Percentiles rank a stretch among this genome's conserved stretches.
These are phyloP conservation scores for Bubo bubo DNA, from an alignment of 2,113 vertebrate genomes.

Conservation along the genomic window DNA sequence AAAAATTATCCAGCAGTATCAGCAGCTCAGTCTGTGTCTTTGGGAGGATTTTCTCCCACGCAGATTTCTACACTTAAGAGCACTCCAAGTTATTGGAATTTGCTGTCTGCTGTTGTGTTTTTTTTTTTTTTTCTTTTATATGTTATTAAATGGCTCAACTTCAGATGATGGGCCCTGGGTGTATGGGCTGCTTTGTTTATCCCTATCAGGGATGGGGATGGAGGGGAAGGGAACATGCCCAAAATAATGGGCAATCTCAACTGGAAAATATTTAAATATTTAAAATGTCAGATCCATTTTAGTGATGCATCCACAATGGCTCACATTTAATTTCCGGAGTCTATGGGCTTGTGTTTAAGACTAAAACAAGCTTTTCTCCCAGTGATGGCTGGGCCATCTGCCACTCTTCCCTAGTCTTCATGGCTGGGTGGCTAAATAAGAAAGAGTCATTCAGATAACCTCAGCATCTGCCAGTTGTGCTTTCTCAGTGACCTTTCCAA, in stretches of 20 bases:
- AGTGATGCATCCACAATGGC: fast-evolving
- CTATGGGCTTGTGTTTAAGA: background rate
- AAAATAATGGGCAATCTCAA: background rate
- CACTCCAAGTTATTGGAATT: background rate
- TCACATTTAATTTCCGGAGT: background rate
- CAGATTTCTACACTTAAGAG: background rate
- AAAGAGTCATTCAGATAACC: background rate
- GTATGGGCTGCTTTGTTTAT: background rate
- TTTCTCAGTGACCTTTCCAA: conserved; percentile 2
- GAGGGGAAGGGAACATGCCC: background rate
- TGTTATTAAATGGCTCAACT: background rate
- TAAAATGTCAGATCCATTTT: background rate
- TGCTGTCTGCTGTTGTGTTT: background rate
- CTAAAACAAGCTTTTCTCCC: background rate
- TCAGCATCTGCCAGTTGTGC: conserved; percentile 1
- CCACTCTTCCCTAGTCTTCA: background rate
- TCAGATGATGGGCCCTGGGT: background rate
- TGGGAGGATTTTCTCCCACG: background rate
- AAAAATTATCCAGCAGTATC: background rate
- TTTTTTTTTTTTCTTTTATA: background rate
- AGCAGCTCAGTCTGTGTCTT: background rate
- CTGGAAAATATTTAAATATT: background rate
- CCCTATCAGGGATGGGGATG: no score
- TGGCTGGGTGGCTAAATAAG: background rate
- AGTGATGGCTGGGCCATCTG: background rate